Percentiles rank a stretch among this genome's conserved stretches.
phyloP scores from a whole-genome alignment of 2,888 invertebrate genomes.

The Celastrina argiolus region DNA sequence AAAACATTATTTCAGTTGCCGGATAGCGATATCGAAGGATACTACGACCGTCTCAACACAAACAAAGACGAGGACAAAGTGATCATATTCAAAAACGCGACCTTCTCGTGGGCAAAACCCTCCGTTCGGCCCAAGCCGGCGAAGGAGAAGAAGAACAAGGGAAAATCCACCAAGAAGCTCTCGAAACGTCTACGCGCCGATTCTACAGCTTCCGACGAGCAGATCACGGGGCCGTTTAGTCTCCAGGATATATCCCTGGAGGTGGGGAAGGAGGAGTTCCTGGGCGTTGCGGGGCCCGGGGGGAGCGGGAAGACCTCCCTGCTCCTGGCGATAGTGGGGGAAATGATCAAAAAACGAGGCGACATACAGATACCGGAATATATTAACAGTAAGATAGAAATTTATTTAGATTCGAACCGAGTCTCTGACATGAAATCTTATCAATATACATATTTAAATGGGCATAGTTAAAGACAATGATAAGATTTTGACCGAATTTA shows the following conservation, averaged over 20 bases:
- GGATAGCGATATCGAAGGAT: constrained; percentile 79
- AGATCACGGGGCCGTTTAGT: constrained; percentile 48
- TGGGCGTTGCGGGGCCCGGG: constrained; percentile 92
- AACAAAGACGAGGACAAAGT: constrained; percentile 74
- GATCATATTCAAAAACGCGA: constrained; percentile 78
- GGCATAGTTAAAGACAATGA: too few relatives aligned
- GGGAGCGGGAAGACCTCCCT: constrained; percentile 95
- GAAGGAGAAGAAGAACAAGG: constrained; percentile 66
- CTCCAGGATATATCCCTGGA: constrained; percentile 56
- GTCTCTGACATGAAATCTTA: too few relatives aligned
- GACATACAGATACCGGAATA: constrained; percentile 82
- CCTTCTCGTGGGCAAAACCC: constrained; percentile 78
- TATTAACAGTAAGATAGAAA: constrained; percentile 72
- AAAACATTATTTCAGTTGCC: constrained; percentile 66
- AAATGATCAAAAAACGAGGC: constrained; percentile 85
- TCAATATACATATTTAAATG: too few relatives aligned
- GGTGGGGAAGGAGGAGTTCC: constrained; percentile 82
- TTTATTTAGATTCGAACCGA: too few relatives aligned
- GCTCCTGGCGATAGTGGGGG: constrained; percentile 89
- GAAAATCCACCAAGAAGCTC: constrained; percentile 64
- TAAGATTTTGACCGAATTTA: too few relatives aligned
- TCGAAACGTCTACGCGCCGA: constrained; percentile 49
- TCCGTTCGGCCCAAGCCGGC: constrained; percentile 48
- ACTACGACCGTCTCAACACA: constrained; percentile 77
- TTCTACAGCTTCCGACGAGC: constrained; percentile 52